These are phyloP conservation scores for Uloborus diversus DNA, from an alignment of 1,140 invertebrate genomes.

Conservation along the genomic window DNA sequence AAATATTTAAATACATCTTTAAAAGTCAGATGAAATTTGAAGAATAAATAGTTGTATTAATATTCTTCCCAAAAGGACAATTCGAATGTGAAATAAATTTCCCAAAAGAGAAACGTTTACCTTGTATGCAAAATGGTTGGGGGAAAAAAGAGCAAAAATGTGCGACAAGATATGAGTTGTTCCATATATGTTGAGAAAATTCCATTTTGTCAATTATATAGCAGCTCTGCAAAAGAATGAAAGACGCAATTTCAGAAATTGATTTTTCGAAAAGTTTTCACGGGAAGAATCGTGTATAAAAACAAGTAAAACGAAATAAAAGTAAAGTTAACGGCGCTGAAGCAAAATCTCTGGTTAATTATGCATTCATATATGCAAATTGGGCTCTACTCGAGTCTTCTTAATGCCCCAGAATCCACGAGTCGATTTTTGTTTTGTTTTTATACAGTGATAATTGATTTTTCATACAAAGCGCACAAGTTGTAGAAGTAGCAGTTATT, in stretches of 20 bases:
- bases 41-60: background rate
- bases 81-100: background rate
- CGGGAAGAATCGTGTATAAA: constrained; percentile 8
- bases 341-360: constrained; percentile 38
- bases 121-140: background rate
- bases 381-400: constrained; percentile 10
- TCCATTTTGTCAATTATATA: constrained; percentile 56
- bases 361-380: constrained; percentile 56
- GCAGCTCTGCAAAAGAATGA: background rate
- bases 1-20: too few relatives aligned
- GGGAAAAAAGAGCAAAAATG: background rate
- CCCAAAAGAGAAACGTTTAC: background rate
- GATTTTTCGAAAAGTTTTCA: constrained; percentile 43
- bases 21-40: background rate
- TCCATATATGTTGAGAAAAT: constrained; percentile 10
- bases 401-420: constrained; percentile 5
- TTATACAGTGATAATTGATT: constrained; percentile 52
- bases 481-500: constrained; percentile 11
- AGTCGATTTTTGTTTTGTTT: constrained; percentile 8
- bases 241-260: constrained; percentile 50
- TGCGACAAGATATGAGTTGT: background rate
- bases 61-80: background rate
- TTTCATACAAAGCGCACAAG: constrained; percentile 50
- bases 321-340: background rate
- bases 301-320: background rate